These are phyloP conservation scores for Heliconius hermathena DNA, from an alignment of 1,140 invertebrate species.

Conservation along the genomic window DNA sequence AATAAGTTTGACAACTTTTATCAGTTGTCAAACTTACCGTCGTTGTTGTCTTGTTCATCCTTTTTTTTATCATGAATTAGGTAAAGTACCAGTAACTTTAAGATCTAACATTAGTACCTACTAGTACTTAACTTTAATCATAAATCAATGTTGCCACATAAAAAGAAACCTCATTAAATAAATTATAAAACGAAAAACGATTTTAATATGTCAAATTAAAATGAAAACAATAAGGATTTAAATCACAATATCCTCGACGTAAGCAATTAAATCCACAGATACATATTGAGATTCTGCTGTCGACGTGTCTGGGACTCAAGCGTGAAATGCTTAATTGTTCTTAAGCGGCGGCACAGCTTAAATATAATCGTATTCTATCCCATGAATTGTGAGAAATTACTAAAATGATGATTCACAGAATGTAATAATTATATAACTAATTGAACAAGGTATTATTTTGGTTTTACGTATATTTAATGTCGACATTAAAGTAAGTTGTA, in stretches of 20 bases:
- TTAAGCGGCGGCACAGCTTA: conserved; percentile 20
- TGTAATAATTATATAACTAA: background rate
- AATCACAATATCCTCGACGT: background rate
- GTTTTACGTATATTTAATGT: background rate
- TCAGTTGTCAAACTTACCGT: too few relatives aligned
- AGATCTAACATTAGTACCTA: too few relatives aligned
- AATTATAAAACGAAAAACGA: background rate
- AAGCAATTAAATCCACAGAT: conserved; percentile 2
- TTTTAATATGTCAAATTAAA: conserved; percentile 1
- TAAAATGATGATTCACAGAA: background rate
- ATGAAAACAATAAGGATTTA: background rate
- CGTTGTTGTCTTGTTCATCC: too few relatives aligned
- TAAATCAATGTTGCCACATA: too few relatives aligned
- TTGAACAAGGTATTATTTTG: background rate
- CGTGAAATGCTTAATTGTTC: conserved; percentile 42
- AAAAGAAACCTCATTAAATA: too few relatives aligned
- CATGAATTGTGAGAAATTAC: conserved; percentile 4
- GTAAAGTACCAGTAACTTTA: too few relatives aligned
- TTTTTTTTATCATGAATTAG: too few relatives aligned
- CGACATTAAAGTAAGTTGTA: too few relatives aligned
- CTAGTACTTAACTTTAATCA: too few relatives aligned
- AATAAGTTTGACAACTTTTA: too few relatives aligned
- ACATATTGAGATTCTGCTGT: conserved; percentile 9
- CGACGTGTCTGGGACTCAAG: conserved; percentile 15
- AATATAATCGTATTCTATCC: conserved; percentile 16